phyloP scores from a whole-genome alignment of 2,797 vertebrate species.

The Phataginus tricuspis region DNA sequence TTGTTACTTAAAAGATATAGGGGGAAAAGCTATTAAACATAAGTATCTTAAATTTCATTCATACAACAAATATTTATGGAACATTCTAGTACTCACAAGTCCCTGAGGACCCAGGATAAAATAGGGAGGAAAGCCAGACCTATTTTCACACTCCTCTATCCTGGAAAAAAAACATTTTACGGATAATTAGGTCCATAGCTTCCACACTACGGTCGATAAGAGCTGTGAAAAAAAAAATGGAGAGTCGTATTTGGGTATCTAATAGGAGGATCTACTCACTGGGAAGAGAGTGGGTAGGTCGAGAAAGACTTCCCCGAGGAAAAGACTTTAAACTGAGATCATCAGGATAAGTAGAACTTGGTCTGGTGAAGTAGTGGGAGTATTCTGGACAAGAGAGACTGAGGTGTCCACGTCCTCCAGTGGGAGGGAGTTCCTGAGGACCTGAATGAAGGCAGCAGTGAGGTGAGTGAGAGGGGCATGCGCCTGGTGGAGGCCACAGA shows the following conservation, averaged over 20 bases:
- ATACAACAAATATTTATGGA: slow-evolving; percentile 9
- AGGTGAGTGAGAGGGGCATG: not conserved
- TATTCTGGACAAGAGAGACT: not conserved
- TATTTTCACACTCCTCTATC: not conserved
- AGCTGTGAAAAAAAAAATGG: not conserved
- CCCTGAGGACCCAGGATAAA: not conserved
- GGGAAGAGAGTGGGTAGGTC: not conserved
- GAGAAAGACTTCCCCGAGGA: not conserved
- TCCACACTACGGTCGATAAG: not conserved
- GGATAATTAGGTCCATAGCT: not conserved
- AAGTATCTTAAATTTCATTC: slow-evolving; percentile 21
- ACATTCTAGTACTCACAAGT: not conserved
- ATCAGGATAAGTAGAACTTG: not conserved
- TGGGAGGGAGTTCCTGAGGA: not conserved
- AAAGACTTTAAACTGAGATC: not conserved
- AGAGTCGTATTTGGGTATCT: not conserved
- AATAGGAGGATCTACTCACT: not conserved
- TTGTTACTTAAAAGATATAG: not conserved
- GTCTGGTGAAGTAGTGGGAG: not conserved
- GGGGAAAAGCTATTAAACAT: not conserved
- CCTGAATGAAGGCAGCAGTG: not conserved
- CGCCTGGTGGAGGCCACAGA: not conserved
- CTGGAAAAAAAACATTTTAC: not conserved
- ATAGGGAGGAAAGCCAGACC: not conserved
- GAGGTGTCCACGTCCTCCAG: not conserved